Conservation (phyloP, 2,113 vertebrate species). For the Rafetus swinhoei region DNA sequence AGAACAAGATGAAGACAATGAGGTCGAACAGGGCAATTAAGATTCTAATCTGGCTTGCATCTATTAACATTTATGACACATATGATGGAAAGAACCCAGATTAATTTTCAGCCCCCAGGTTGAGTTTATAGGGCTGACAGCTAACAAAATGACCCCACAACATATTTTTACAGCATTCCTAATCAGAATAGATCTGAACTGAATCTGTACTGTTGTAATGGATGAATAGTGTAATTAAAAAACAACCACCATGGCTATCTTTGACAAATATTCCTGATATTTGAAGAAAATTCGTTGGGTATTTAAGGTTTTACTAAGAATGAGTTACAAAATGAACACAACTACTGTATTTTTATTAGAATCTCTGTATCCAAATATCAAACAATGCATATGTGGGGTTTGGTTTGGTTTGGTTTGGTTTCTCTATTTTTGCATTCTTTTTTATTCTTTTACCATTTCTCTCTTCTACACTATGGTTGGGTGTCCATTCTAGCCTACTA, state of each 20-base stretch:
- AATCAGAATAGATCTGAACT: not conserved
- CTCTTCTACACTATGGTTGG: not conserved
- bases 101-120: not conserved
- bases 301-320: not conserved
- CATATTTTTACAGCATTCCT: fast-evolving
- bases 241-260: not conserved
- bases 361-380: not conserved
- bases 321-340: not conserved
- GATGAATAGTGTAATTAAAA: not conserved
- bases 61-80: not conserved
- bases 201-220: not conserved
- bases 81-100: not conserved
- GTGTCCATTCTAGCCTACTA: not conserved
- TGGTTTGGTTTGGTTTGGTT: not conserved
- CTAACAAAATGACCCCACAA: not conserved
- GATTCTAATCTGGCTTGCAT: not conserved
- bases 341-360: not conserved
- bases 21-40: not conserved
- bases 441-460: not conserved
- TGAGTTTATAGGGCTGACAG: not conserved
- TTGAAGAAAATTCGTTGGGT: not conserved
- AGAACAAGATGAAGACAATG: not conserved
- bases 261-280: not conserved
- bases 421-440: not conserved
- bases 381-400: not conserved